Evolutionary conservation across 2,888 invertebrate genomes (phyloP).

Genomic region (Dynastes hyllus): DNA sequence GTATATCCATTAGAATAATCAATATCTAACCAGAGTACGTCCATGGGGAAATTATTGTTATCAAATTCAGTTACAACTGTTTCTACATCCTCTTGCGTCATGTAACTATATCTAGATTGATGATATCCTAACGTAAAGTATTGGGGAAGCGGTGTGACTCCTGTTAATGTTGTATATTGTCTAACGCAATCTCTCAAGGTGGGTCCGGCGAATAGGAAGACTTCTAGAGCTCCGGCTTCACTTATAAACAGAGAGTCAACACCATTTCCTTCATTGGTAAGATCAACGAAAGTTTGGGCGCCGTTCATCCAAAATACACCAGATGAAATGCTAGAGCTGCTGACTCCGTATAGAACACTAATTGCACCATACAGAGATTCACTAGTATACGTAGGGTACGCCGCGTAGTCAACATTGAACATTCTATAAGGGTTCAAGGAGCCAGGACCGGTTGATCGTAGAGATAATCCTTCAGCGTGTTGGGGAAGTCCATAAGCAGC

Average conservation of each 20-base stretch:
- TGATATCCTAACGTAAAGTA: slow-evolving; percentile 92
- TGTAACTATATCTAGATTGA: slow-evolving; percentile 98
- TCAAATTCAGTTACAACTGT: slow-evolving; percentile 88
- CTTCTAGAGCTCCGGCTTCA: slow-evolving; percentile 93
- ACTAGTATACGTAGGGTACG: slow-evolving; percentile 90
- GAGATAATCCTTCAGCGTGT: slow-evolving; percentile 85
- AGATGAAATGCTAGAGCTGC: slow-evolving; percentile 37
- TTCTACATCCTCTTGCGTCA: slow-evolving; percentile 92
- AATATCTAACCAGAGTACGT: slow-evolving; percentile 98
- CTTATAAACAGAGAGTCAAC: slow-evolving; percentile 91
- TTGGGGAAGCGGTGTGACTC: slow-evolving; percentile 89
- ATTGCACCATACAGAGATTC: slow-evolving; percentile 98
- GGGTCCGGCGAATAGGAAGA: slow-evolving; percentile 92
- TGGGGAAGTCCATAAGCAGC: slow-evolving; percentile 96
- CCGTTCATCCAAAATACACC: slow-evolving; percentile 54
- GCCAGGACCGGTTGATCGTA: slow-evolving; percentile 83
- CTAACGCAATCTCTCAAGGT: slow-evolving; percentile 86
- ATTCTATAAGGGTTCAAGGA: slow-evolving; percentile 90
- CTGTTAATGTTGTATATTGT: slow-evolving; percentile 90
- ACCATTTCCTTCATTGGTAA: slow-evolving; percentile 66
- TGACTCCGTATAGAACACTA: slow-evolving; percentile 91
- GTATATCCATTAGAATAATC: slow-evolving; percentile 96
- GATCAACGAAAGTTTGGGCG: slow-evolving; percentile 53
- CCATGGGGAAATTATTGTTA: slow-evolving; percentile 88
- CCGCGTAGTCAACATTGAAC: slow-evolving; percentile 97